phyloP scores from a whole-genome alignment of 2,888 invertebrate genomes.

The Euplexia lucipara region DNA sequence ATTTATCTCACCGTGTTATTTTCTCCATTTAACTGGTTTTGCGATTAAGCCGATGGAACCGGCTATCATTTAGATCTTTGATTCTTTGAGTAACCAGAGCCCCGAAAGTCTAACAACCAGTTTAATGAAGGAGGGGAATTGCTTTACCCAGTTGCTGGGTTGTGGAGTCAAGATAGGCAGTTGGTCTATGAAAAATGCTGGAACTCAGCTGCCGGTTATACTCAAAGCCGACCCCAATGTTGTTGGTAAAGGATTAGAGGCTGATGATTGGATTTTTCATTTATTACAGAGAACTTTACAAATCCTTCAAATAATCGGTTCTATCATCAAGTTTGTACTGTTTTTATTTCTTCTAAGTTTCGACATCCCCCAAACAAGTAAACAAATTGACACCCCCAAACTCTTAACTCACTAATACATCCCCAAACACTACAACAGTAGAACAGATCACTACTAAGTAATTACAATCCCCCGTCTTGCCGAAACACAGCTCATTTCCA shows the following conservation, averaged over 20 bases:
- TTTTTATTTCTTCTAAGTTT: not conserved
- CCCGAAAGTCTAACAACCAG: too few relatives aligned
- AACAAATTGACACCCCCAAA: constrained; percentile 40
- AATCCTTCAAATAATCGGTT: not conserved
- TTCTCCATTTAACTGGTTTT: too few relatives aligned
- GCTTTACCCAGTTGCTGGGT: too few relatives aligned
- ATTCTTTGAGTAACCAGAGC: too few relatives aligned
- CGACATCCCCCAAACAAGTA: not conserved
- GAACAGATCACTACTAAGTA: constrained; percentile 48
- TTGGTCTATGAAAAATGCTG: too few relatives aligned
- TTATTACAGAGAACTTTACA: not conserved
- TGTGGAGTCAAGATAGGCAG: too few relatives aligned
- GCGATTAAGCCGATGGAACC: too few relatives aligned
- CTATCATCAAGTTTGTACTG: not conserved
- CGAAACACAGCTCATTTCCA: constrained; percentile 72
- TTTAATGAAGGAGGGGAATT: too few relatives aligned
- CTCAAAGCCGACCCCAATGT: too few relatives aligned
- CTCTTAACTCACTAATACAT: constrained; percentile 21
- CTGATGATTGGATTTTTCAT: too few relatives aligned
- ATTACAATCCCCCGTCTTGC: constrained; percentile 48
- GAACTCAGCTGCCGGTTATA: too few relatives aligned
- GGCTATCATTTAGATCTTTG: not conserved
- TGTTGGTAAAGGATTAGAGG: too few relatives aligned
- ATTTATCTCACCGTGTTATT: not conserved
- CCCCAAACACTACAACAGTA: constrained; percentile 41